Conservation (phyloP, 2,113 vertebrate genomes). For the Calyptomena viridis region DNA sequence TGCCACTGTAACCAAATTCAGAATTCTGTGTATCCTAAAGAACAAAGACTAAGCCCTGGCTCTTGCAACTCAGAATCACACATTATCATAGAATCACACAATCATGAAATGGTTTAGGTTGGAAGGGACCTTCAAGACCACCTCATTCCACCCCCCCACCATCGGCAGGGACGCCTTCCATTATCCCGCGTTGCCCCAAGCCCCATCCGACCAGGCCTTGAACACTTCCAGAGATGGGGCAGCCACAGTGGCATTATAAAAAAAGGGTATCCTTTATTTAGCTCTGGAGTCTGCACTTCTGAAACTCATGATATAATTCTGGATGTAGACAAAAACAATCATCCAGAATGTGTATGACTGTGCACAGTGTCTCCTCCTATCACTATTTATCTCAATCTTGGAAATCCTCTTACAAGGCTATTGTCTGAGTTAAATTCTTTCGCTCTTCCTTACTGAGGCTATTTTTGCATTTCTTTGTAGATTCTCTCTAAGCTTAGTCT, state of each 20-base stretch:
- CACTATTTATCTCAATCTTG: neutral
- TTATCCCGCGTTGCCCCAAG: neutral
- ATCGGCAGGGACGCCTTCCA: neutral
- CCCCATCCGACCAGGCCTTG: accelerated
- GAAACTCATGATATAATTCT: neutral
- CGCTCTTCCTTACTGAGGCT: neutral
- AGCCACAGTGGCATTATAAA: neutral
- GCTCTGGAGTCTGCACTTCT: neutral
- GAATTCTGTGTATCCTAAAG: neutral
- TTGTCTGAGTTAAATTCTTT: neutral
- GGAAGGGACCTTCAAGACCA: neutral
- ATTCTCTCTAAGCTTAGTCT: neutral
- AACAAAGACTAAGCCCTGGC: neutral
- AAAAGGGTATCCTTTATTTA: neutral
- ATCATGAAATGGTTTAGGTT: neutral
- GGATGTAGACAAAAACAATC: neutral
- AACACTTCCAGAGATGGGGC: neutral
- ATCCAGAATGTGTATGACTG: neutral
- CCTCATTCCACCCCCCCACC: neutral
- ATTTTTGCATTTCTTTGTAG: neutral
- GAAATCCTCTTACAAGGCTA: neutral
- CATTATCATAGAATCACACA: neutral
- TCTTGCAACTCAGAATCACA: neutral
- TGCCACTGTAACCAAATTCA: neutral
- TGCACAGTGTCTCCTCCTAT: accelerated